Percentiles rank a stretch among this genome's conserved stretches.
Evolutionary conservation across 2,888 invertebrate species (phyloP).

Genomic region (Melinaea marsaeus): DNA sequence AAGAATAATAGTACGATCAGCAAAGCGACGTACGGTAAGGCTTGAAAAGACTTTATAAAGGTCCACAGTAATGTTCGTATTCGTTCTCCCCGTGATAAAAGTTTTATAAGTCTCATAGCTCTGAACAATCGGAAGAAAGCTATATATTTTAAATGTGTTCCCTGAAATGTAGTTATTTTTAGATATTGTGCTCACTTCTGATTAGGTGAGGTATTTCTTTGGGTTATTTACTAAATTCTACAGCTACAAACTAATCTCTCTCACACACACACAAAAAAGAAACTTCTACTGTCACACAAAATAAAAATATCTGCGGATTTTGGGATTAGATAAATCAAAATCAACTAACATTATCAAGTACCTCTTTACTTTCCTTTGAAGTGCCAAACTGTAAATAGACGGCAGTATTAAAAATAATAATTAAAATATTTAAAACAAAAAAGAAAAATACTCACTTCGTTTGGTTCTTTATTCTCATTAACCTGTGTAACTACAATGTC

Average conservation of each 20-base stretch:
- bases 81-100: slow-evolving; percentile 97
- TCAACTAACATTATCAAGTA: slow-evolving; percentile 7
- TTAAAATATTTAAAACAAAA: not conserved
- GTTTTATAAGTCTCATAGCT: slow-evolving; percentile 98
- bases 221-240: slow-evolving; percentile 3
- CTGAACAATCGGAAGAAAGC: slow-evolving; percentile 95
- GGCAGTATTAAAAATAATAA: slow-evolving; percentile 9
- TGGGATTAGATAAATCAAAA: not conserved
- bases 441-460: slow-evolving; percentile 30
- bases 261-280: slow-evolving; percentile 8
- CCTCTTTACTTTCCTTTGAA: slow-evolving; percentile 30
- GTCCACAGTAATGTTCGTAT: slow-evolving; percentile 99
- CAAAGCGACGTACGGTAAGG: slow-evolving; percentile 98
- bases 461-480: slow-evolving; percentile 79
- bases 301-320: not conserved
- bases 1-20: slow-evolving; percentile 99
- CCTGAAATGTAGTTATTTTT: not conserved
- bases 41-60: slow-evolving; percentile 99
- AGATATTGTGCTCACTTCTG: not conserved
- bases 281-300: slow-evolving; percentile 3
- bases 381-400: slow-evolving; percentile 21
- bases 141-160: slow-evolving; percentile 81
- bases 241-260: not conserved
- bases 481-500: slow-evolving; percentile 98
- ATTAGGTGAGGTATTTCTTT: not conserved